Base-by-base conservation (phyloP, 2,797 vertebrate species). In the Luscinia luscinia region DNA sequence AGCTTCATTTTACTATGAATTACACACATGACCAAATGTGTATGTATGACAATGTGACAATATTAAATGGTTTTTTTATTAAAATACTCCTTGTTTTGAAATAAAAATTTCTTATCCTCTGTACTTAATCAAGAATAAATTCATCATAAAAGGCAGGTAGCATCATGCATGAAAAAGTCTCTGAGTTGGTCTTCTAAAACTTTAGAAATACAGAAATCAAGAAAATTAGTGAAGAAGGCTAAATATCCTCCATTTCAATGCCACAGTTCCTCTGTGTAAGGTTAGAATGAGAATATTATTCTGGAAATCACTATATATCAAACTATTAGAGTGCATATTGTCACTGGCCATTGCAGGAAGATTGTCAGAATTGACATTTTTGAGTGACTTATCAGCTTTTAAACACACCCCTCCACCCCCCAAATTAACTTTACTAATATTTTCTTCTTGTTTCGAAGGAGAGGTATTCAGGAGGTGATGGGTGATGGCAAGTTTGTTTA, bases 341-440 rank as follows among this genome's bases (percentile, higher is more conserved):
- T 21, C 77, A 9, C 15, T 61, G 16, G 18, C 2, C 5, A 9
- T 12, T 52, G n/a, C 38, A 64, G 14, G 38, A 90, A 89, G 90
- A 66, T 32, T 27, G 11, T 73, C 15, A 66, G 20, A 80, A 63
- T 1, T 69, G 7, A 9, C 4, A 21, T 21, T 43, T 93, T 72
- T 54, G 4, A 58, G 8, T 49, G 51, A 62, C 7, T 62, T 84
- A 4, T 24, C 48, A 85, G 7, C 9, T 68, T 81, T 14, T 41
- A 75, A 92, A 68, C 4, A 70, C 16, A 26, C 3, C 4, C 8
- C 7, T 12, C 12, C 0, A 0, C 3, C 23, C 28, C 11, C 7
- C 9, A 6, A 45, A 61, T 61, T 72, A 52, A 41, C 6, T 67
- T 78, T 93, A 26, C 20, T 87, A 66, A 49, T 40, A 61, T 64